phyloP scores from a whole-genome alignment of 2,113 vertebrate genomes.

The Vulpes lagopus region DNA sequence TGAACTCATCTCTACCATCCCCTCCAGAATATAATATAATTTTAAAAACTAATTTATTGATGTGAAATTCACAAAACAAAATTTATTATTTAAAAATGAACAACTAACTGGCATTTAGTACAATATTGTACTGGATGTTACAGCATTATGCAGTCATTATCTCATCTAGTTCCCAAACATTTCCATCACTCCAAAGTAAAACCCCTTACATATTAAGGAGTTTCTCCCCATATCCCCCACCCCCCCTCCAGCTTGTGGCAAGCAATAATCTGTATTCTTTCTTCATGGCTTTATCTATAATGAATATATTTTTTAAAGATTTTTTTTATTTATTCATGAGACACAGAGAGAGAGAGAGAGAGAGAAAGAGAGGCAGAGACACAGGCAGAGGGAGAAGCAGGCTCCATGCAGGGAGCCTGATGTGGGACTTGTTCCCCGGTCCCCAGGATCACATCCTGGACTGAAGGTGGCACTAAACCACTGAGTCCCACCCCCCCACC shows the following conservation, averaged over 20 bases:
- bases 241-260: neutral
- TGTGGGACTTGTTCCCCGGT: no score
- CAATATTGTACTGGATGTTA: neutral
- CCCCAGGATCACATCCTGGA: no score
- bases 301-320: neutral
- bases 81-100: neutral
- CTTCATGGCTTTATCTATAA: neutral
- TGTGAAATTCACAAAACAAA: constrained; percentile 20
- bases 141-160: neutral
- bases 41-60: neutral
- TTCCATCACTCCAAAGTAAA: neutral
- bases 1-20: neutral
- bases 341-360: no score
- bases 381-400: no score
- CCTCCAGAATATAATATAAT: neutral
- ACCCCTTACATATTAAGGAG: neutral
- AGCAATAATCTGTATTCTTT: neutral
- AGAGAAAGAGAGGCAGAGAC: no score
- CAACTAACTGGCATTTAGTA: neutral
- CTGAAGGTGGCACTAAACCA: no score
- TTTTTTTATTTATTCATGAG: no score
- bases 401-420: no score
- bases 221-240: neutral
- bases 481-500: no score
- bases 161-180: neutral